Conservation (phyloP, 2,888 invertebrate species). For the Xestia xanthographa region DNA sequence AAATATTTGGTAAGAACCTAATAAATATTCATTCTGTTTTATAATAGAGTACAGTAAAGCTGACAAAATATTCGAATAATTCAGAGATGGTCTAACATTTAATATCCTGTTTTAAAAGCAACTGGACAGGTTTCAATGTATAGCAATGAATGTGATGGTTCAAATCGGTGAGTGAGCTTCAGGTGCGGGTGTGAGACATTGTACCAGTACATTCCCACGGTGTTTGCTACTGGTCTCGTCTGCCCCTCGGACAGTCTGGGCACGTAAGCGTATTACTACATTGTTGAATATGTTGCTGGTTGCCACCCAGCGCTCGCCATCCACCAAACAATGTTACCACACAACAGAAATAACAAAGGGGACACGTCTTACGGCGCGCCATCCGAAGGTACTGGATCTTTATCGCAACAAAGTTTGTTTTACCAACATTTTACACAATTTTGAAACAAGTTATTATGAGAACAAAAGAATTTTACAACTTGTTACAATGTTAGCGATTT, state of each 20-base stretch:
- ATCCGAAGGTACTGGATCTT: constrained; percentile 33
- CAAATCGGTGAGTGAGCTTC: not conserved
- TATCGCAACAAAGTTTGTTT: constrained; percentile 57
- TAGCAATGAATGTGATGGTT: constrained; percentile 19
- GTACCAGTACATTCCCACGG: constrained; percentile 55
- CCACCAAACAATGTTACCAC: constrained; percentile 57
- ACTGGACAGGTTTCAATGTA: constrained; percentile 21
- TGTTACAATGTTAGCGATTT: constrained; percentile 58
- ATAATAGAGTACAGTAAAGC: constrained; percentile 15
- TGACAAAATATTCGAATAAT: constrained; percentile 40
- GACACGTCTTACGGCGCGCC: constrained; percentile 37
- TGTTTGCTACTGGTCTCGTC: constrained; percentile 23
- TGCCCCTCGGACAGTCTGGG: constrained; percentile 56
- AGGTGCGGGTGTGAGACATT: constrained; percentile 24
- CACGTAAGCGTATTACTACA: constrained; percentile 64
- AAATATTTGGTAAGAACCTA: constrained; percentile 52
- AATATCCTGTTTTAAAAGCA: constrained; percentile 29
- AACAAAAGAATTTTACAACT: constrained; percentile 58
- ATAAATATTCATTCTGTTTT: constrained; percentile 48
- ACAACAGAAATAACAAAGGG: constrained; percentile 56
- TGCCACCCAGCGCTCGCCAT: constrained; percentile 31
- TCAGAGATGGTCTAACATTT: constrained; percentile 16
- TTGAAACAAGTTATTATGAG: constrained; percentile 59
- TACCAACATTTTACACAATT: constrained; percentile 56
- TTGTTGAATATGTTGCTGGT: constrained; percentile 59